Evolutionary conservation across 2,113 vertebrate genomes (phyloP), one percentile per base, ranked within the genome.

Genomic region (Rhinoptilus africanus): DNA sequence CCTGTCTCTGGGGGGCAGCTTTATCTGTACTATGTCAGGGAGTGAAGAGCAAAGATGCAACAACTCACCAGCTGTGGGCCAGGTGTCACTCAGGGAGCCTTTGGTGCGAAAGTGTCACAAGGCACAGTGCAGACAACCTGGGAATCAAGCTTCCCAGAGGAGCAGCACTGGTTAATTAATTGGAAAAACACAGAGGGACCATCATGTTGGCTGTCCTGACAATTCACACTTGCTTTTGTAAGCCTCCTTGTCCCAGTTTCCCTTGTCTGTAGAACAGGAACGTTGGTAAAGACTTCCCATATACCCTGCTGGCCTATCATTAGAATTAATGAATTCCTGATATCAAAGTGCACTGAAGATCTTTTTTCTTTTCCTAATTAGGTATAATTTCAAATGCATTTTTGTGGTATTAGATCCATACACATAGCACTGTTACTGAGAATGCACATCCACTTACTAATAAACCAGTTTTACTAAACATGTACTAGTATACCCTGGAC

Each of bases 71-170:
- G 34, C 63, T 66, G 35, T 10, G 4, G 41, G 24, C 28, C 59
- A 74, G 45, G 10, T 83, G 79, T 92, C 71, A 45, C 41, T 79
- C 48, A 79, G 57, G 15, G 56, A 68, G 39, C 24, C 67, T 90
- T 72, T 76, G 67, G 66, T 66, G 67, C 19, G 67, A 57, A 83
- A 76, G 18, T 43, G 34, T 75, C 74, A 62, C 28, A 76, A 56
- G 62, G 24, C 43, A 75, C 26, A 75, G 37, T 0, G 0, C 18
- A 37, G 10, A 14, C 10, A 73, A 18, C 14, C 3, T 4, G 51
- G 47, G 72, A 88, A 73, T 79, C 57, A 56, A 79, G 41, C 35
- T 67, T 79, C 30, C 43, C 34, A 39, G 59, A 83, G 41, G 32
- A n/a, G 9, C 24, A 85, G 27, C 27, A 11, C 1, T 23, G 8